Evolutionary conservation across 2,888 invertebrate species (phyloP), one percentile per base, ranked within the genome.

Genomic region (Isotomurus palustris): DNA sequence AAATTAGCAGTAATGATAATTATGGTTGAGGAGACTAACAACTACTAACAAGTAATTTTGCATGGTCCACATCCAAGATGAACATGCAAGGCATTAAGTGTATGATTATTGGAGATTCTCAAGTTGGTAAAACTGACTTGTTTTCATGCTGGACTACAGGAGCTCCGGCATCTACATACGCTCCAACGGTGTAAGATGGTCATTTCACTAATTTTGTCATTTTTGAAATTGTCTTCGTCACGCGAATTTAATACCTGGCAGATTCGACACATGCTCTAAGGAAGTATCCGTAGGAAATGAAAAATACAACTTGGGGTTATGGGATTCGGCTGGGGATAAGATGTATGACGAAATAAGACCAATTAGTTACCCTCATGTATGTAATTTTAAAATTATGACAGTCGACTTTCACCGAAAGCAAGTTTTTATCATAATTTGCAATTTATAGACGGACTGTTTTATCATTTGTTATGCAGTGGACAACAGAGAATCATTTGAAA

Each of bases 61-160:
- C n/a, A n/a, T n/a, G n/a, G n/a, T n/a, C n/a, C n/a, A n/a, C 4
- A 43, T 21, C 10, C 17, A 19, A 12, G 17, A 40, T 10, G 12
- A 8, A 40, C 8, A 12, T 50, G 19, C 53, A 50, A 38, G 32
- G 53, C 2, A 51, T 89, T 72, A 90, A 90, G 81, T 85, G 90
- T 73, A 89, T 90, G 64, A 86, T 87, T 60, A 88, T 92, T 45
- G 91, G 91, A 49, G 91, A 92, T 76, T 91, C 91, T 70, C 87
- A 88, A 82, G 90, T 91, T 35, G 91, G 92, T 55, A 92, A 92
- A 80, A 91, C 91, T 19, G 91, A 91, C 75, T 79, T 92, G 73
- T 82, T 91, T 66, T 88, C 90, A 75, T 86, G 89, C 50, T 91
- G 90, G 75, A 89, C 88, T 50, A 83, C 82, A 70, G 85, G 87